Conservation (phyloP, 2,797 vertebrate species). For the Sphenodon punctatus region DNA sequence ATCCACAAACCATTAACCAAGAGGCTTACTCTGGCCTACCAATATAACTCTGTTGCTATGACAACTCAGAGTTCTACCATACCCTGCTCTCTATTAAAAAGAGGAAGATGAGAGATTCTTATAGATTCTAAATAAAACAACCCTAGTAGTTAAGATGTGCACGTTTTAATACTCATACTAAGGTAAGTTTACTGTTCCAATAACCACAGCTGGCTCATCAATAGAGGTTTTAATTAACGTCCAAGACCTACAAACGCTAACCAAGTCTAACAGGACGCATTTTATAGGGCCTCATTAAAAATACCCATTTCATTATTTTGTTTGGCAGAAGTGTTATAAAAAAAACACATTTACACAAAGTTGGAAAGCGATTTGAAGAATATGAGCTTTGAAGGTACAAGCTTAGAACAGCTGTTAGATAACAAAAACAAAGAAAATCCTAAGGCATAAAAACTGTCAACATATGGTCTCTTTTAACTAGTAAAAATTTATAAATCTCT, state of each 20-base stretch:
- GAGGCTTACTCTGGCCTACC: constrained; percentile 21
- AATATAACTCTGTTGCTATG: constrained; percentile 52
- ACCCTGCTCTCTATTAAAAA: background rate
- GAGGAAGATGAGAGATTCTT: background rate
- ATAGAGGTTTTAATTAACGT: background rate
- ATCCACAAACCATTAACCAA: background rate
- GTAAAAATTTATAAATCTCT: constrained; percentile 33
- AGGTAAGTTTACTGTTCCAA: background rate
- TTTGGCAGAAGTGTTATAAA: constrained; percentile 21
- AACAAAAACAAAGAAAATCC: constrained; percentile 43
- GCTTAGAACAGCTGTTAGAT: constrained; percentile 37
- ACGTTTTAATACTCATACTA: background rate
- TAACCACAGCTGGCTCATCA: background rate
- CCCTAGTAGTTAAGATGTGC: constrained; percentile 5
- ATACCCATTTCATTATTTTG: constrained; percentile 24
- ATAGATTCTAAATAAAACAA: background rate
- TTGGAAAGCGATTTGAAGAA: constrained; percentile 28
- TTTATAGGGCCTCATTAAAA: constrained; percentile 26
- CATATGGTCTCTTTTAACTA: constrained; percentile 52
- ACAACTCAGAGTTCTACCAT: constrained; percentile 34
- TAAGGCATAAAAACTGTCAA: constrained; percentile 46
- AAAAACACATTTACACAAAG: constrained; percentile 8
- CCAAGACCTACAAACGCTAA: background rate
- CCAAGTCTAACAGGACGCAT: background rate
- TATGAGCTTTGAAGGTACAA: constrained; percentile 44